A percentile compares a stretch with the other conserved stretches of the same genome.
phyloP scores from a whole-genome alignment of 2,888 invertebrate genomes.

The Caenorhabditis angaria region DNA sequence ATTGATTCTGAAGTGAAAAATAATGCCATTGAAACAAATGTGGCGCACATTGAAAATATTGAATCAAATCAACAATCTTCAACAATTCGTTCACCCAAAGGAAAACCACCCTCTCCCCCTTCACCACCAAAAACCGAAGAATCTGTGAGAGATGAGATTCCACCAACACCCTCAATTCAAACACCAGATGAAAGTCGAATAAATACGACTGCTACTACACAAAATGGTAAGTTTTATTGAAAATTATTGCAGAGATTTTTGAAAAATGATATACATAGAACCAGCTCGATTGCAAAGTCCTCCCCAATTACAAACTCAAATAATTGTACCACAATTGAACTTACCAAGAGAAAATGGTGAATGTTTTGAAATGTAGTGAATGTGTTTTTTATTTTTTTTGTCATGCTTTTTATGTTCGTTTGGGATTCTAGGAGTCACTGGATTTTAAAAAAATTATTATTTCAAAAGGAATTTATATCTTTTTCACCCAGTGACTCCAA shows the following conservation, averaged over 20 bases:
- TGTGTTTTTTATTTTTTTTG: not conserved
- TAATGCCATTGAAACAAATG: slow-evolving; percentile 14
- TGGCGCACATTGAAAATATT: slow-evolving; percentile 24
- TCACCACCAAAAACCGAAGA: slow-evolving; percentile 26
- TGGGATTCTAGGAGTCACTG: not conserved
- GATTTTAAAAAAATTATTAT: no score
- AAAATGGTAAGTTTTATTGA: not conserved
- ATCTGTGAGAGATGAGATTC: slow-evolving; percentile 3
- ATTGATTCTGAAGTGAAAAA: slow-evolving; percentile 25
- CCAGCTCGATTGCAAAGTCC: not conserved
- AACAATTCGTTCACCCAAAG: slow-evolving; percentile 32
- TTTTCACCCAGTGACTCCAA: no score
- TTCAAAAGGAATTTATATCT: no score
- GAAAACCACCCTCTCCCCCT: slow-evolving; percentile 32
- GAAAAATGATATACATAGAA: not conserved
- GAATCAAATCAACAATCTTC: slow-evolving; percentile 26
- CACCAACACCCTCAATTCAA: slow-evolving; percentile 33
- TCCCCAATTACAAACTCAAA: slow-evolving; percentile 15
- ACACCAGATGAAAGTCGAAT: slow-evolving; percentile 37
- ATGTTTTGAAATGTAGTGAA: slow-evolving; percentile 7
- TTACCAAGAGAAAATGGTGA: slow-evolving; percentile 34
- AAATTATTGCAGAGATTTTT: not conserved
- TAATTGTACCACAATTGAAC: slow-evolving; percentile 33
- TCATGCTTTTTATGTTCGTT: slow-evolving; percentile 23
- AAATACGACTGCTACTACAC: not conserved